phyloP scores from a whole-genome alignment of 2,888 invertebrate genomes.

The Folsomia manolachei region DNA sequence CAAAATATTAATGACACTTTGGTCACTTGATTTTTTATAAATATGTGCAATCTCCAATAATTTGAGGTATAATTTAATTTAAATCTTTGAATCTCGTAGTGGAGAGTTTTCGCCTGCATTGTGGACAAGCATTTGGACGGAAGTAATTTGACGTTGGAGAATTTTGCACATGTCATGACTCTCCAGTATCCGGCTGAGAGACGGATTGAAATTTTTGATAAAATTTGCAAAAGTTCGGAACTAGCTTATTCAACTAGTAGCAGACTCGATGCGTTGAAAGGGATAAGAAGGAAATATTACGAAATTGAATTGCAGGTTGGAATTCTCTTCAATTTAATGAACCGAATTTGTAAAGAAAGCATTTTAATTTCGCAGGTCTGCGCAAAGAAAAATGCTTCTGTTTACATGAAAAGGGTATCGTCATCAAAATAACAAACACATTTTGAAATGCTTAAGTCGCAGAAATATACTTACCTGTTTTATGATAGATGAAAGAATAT shows the following conservation, averaged over 20 bases:
- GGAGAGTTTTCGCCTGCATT: slow-evolving; percentile 5
- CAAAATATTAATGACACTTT: background rate
- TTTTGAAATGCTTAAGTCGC: background rate
- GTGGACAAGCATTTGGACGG: background rate
- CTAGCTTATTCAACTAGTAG: background rate
- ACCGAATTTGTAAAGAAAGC: background rate
- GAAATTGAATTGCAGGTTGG: background rate
- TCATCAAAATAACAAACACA: background rate
- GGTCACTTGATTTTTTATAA: too few species aligned
- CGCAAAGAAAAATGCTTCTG: background rate
- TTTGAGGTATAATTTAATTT: background rate
- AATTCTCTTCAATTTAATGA: background rate
- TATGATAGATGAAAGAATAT: background rate
- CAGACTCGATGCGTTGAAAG: background rate
- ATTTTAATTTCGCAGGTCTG: background rate
- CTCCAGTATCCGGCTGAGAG: background rate
- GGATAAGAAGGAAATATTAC: background rate
- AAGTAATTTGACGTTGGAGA: background rate
- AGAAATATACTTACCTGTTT: background rate
- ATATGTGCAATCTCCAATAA: background rate
- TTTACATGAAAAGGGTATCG: background rate
- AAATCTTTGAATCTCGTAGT: background rate
- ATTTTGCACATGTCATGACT: background rate
- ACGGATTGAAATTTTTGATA: background rate
- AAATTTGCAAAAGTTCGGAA: background rate